Percentiles rank a stretch among this genome's conserved stretches.
phyloP scores from a whole-genome alignment of 2,888 invertebrate genomes.

The Epinotia brunnichana region DNA sequence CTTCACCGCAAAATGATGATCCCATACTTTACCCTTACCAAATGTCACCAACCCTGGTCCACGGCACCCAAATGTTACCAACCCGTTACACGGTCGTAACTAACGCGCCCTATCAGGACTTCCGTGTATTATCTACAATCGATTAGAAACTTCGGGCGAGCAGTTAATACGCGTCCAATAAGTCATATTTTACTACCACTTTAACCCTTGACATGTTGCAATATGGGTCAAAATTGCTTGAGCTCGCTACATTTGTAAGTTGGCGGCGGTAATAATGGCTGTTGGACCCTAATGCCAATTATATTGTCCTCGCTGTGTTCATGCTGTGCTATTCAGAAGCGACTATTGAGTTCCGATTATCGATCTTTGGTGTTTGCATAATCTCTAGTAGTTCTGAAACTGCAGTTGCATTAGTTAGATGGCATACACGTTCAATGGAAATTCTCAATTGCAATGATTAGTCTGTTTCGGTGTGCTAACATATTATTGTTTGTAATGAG shows the following conservation, averaged over 20 bases:
- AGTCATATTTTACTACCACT: constrained; percentile 54
- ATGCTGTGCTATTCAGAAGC: constrained; percentile 57
- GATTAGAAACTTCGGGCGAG: constrained; percentile 57
- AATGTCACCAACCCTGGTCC: constrained; percentile 21
- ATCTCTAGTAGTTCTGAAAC: constrained; percentile 14
- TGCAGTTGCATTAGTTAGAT: constrained; percentile 1
- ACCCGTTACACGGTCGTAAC: constrained; percentile 38
- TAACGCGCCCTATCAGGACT: constrained; percentile 53
- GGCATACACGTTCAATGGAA: background rate
- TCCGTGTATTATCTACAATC: constrained; percentile 63
- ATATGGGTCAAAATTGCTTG: constrained; percentile 62
- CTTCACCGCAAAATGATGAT: constrained; percentile 17
- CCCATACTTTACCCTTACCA: constrained; percentile 28
- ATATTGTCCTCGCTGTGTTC: constrained; percentile 63
- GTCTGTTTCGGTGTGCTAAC: too few species aligned
- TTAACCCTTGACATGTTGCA: constrained; percentile 55
- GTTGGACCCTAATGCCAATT: constrained; percentile 62
- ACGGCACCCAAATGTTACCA: constrained; percentile 17
- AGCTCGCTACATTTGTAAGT: constrained; percentile 5
- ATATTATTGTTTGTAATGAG: too few species aligned
- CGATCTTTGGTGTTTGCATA: constrained; percentile 39
- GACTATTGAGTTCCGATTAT: constrained; percentile 37
- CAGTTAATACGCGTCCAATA: constrained; percentile 56
- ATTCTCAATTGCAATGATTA: background rate
- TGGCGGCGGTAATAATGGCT: constrained; percentile 41